These are phyloP conservation scores for Pachyseris speciosa DNA, from an alignment of 64 coral and sea anemone species.

Conservation along the genomic window DNA sequence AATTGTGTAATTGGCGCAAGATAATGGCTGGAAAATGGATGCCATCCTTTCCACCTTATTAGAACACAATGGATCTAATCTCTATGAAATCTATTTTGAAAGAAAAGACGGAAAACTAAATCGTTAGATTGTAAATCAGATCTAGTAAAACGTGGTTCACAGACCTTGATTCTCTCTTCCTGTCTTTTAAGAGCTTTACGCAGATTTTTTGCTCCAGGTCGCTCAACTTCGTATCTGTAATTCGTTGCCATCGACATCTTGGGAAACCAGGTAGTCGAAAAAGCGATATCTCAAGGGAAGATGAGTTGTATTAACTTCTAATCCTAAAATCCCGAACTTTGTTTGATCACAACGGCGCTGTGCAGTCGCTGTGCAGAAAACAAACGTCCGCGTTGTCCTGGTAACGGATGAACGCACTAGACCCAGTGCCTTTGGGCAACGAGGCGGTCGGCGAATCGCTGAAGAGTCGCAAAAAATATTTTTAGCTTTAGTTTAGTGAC, in stretches of 20 bases:
- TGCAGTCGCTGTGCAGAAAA: background rate
- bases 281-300: background rate
- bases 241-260: slow-evolving; percentile 94
- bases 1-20: no score
- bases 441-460: no score
- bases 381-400: background rate
- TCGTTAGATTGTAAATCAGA: background rate
- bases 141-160: background rate
- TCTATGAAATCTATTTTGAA: background rate
- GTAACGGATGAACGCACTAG: background rate
- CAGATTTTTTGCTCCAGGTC: slow-evolving; percentile 78
- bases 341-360: background rate
- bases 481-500: no score
- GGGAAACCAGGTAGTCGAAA: background rate
- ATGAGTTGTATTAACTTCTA: background rate
- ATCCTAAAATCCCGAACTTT: background rate
- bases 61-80: background rate
- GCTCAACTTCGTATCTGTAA: slow-evolving; percentile 85
- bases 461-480: no score
- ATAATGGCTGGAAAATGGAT: no score
- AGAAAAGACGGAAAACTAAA: background rate
- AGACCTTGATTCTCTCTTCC: slow-evolving; percentile 83
- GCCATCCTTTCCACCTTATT: no score
- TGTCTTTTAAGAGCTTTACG: slow-evolving; percentile 85
- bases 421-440: background rate